Evolutionary conservation across 2,888 invertebrate species (phyloP).

Genomic region (Orchesella flavescens): DNA sequence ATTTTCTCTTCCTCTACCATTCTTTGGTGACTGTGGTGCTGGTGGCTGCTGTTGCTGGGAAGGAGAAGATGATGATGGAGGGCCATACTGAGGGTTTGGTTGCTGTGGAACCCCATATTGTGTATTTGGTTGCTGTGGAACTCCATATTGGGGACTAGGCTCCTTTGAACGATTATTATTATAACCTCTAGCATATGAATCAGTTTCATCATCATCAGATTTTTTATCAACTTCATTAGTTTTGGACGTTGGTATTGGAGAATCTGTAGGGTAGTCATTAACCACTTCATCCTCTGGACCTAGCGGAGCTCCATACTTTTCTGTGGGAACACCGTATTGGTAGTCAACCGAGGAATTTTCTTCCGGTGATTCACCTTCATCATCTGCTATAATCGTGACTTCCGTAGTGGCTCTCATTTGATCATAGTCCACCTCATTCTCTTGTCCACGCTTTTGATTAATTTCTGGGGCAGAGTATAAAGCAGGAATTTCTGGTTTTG

Average conservation of each 20-base stretch:
- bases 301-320: conserved; percentile 18
- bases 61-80: conserved; percentile 12
- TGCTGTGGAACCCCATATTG: conserved; percentile 21
- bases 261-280: conserved; percentile 39
- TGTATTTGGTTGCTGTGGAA: conserved; percentile 6
- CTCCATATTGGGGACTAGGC: conserved; percentile 1
- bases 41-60: not conserved
- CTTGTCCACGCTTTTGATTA: not conserved
- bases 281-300: conserved; percentile 8
- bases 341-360: conserved; percentile 66
- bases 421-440: conserved; percentile 63
- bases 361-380: conserved; percentile 45
- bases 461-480: conserved; percentile 48
- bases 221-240: conserved; percentile 33
- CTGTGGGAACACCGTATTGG: conserved; percentile 51
- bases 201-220: conserved; percentile 6
- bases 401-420: conserved; percentile 57
- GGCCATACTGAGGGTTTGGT: not conserved
- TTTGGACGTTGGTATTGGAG: conserved; percentile 30
- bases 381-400: conserved; percentile 41
- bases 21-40: not conserved
- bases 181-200: conserved; percentile 23
- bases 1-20: conserved; percentile 8
- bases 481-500: conserved; percentile 47
- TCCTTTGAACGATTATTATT: not conserved